Percentiles rank a stretch among this genome's conserved stretches.
Evolutionary conservation across 2,797 vertebrate genomes (phyloP).

Genomic region (Pelochelys cantorii): DNA sequence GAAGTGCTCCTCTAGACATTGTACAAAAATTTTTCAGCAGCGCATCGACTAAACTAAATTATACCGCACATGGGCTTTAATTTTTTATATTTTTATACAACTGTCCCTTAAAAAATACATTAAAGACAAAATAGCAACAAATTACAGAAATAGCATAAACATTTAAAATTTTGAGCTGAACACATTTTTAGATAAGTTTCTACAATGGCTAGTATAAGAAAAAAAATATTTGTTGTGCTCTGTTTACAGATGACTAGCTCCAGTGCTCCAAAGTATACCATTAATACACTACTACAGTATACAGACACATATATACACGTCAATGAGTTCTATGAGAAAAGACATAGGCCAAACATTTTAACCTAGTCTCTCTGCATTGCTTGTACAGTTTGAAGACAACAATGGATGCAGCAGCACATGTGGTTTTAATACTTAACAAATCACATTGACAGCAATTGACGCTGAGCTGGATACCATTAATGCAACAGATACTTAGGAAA

Average conservation of each 20-base stretch:
- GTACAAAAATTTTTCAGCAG: conserved; percentile 8
- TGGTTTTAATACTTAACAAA: not conserved
- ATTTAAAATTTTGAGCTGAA: not conserved
- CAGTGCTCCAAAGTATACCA: conserved; percentile 23
- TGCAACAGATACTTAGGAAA: not conserved
- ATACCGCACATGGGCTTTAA: not conserved
- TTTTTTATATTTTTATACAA: not conserved
- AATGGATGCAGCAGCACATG: accelerated
- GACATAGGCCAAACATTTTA: accelerated
- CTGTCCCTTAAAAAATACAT: conserved; percentile 8
- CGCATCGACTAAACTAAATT: not conserved
- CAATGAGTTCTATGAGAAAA: accelerated
- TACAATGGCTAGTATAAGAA: not conserved
- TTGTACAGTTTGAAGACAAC: not conserved
- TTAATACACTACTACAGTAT: not conserved
- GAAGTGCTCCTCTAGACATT: conserved; percentile 10
- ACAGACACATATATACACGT: accelerated
- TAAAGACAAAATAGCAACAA: not conserved
- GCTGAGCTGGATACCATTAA: not conserved
- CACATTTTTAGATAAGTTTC: accelerated
- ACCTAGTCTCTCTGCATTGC: not conserved
- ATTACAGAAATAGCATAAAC: conserved; percentile 15
- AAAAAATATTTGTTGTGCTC: not conserved
- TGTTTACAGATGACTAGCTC: not conserved
- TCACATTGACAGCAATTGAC: accelerated